Percentiles rank a stretch among this genome's conserved stretches.
phyloP scores from a whole-genome alignment of 2,797 vertebrate genomes.

The Acrocephalus scirpaceus region DNA sequence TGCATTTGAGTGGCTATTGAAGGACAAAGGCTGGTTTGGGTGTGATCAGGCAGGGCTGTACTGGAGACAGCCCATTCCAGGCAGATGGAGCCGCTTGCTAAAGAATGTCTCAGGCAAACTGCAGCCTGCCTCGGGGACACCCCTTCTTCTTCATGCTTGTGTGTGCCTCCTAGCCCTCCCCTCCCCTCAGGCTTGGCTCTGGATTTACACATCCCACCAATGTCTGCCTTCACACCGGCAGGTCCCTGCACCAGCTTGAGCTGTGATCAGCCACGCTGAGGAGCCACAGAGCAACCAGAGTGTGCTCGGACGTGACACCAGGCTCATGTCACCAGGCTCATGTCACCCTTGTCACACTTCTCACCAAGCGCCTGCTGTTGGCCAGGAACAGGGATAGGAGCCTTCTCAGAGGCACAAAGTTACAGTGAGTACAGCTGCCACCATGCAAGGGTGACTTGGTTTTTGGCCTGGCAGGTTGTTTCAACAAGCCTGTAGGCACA shows the following conservation, averaged over 20 bases:
- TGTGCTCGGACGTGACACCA: rapidly evolving
- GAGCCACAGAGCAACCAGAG: not conserved
- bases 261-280: rapidly evolving
- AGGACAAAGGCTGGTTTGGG: not conserved
- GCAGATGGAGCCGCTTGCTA: rapidly evolving
- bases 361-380: not conserved
- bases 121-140: not conserved
- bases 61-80: not conserved
- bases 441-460: not conserved
- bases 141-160: not conserved
- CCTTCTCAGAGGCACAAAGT: not conserved
- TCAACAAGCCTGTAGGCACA: not conserved
- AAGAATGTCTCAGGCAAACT: not conserved
- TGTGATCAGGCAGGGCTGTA: not conserved
- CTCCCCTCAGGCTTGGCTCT: not conserved
- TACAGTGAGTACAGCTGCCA: not conserved
- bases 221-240: not conserved
- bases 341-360: not conserved
- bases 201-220: rapidly evolving
- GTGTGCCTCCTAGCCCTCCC: not conserved
- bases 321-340: no score
- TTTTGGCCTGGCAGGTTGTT: not conserved
- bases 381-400: not conserved
- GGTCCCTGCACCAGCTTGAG: not conserved
- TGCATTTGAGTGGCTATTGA: not conserved